Percentiles rank a stretch among this genome's conserved stretches.
Conservation (phyloP, 2,888 invertebrate genomes). For the Yponomeuta plumbellus region DNA sequence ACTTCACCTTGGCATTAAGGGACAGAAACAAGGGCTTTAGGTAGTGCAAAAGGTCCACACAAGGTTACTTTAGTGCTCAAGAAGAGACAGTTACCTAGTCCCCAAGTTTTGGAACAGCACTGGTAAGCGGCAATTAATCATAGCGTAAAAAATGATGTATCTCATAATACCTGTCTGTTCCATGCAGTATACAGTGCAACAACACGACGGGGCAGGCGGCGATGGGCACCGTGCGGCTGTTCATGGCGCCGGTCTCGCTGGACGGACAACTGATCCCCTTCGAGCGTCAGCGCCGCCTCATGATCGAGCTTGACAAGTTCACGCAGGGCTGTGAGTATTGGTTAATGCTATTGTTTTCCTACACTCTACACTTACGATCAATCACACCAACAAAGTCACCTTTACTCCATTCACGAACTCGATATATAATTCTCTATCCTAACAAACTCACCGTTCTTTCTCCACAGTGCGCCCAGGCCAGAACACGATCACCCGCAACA, state of each 20-base stretch:
- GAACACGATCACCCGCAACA: slow-evolving; percentile 80
- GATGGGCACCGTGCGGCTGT: slow-evolving; percentile 82
- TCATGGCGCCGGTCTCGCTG: slow-evolving; percentile 81
- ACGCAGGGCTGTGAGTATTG: slow-evolving; percentile 72
- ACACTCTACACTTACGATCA: no score
- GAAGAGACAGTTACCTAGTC: no score
- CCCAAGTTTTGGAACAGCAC: neutral
- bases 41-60: no score
- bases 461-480: slow-evolving; percentile 79
- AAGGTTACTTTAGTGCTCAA: no score
- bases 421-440: no score
- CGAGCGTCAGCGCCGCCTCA: slow-evolving; percentile 78
- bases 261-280: slow-evolving; percentile 73
- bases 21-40: no score
- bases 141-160: neutral
- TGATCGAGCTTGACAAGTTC: slow-evolving; percentile 86
- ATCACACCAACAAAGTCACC: no score
- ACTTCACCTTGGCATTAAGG: no score
- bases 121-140: neutral
- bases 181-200: slow-evolving; percentile 69
- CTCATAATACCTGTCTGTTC: neutral
- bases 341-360: neutral
- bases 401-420: no score
- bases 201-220: slow-evolving; percentile 65
- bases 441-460: neutral